A percentile compares a stretch with the other conserved stretches of the same genome.
Evolutionary conservation across 1,140 invertebrate species (phyloP).

Genomic region (Drosophila nigromelanica): DNA sequence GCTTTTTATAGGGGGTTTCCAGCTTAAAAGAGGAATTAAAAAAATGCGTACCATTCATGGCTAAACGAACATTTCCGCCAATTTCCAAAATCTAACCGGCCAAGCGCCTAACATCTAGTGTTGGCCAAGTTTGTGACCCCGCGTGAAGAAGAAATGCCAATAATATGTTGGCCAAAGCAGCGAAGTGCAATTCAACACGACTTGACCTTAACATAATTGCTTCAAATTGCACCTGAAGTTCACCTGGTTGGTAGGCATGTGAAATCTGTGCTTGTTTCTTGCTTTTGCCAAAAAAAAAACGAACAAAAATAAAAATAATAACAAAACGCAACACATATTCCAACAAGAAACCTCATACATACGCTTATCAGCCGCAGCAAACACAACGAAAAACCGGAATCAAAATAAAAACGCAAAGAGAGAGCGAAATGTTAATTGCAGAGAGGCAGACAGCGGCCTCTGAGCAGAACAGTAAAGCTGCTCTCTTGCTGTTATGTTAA

Average conservation of each 20-base stretch:
- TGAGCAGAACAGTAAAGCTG: constrained; percentile 13
- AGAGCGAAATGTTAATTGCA: constrained; percentile 9
- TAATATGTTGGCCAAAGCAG: constrained; percentile 33
- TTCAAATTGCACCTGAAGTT: constrained; percentile 46
- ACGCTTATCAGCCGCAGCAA: constrained; percentile 58
- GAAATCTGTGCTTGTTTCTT: constrained; percentile 37
- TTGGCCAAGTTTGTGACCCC: constrained; percentile 40
- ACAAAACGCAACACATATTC: constrained; percentile 14
- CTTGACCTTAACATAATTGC: constrained; percentile 57
- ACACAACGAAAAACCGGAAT: constrained; percentile 69
- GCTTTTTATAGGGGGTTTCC: constrained; percentile 2
- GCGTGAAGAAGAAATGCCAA: constrained; percentile 38
- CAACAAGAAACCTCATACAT: constrained; percentile 34
- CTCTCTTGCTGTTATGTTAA: constrained; percentile 26
- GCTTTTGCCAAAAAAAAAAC: constrained; percentile 18
- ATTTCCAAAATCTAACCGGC: neutral
- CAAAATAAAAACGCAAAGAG: constrained; percentile 60
- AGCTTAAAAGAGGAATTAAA: neutral
- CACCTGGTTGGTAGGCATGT: constrained; percentile 40
- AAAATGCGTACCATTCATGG: constrained; percentile 37
- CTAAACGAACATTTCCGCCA: constrained; percentile 49
- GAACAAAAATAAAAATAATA: constrained; percentile 12
- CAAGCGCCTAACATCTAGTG: constrained; percentile 19
- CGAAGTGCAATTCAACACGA: constrained; percentile 34
- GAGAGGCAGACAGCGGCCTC: constrained; percentile 7